These are phyloP conservation scores for Clistopyga incitator DNA, from an alignment of 2,888 invertebrate species.

Conservation along the genomic window DNA sequence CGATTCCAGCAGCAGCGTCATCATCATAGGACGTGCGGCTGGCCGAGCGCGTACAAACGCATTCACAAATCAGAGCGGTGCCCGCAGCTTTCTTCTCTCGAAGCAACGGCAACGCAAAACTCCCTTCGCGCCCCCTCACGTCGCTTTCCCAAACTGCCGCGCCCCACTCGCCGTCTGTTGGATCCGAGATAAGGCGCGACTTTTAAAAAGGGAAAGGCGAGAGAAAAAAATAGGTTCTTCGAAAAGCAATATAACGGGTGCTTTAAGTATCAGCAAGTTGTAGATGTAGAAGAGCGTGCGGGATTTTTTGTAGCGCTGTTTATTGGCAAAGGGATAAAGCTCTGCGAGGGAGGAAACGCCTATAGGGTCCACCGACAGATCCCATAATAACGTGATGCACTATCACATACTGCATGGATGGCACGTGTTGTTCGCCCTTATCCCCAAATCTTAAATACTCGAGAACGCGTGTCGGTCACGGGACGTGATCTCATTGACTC, in stretches of 20 bases:
- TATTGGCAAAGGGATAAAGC: conserved; percentile 51
- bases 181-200: conserved; percentile 62
- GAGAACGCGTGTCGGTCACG: conserved; percentile 78
- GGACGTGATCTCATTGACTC: conserved; percentile 78
- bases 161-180: conserved; percentile 12
- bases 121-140: not conserved
- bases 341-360: conserved; percentile 40
- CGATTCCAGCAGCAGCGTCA: conserved; percentile 30
- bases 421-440: conserved; percentile 81
- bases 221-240: conserved; percentile 50
- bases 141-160: conserved; percentile 1
- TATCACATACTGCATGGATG: conserved; percentile 14
- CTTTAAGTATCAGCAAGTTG: conserved; percentile 9
- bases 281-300: conserved; percentile 19
- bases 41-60: conserved; percentile 64
- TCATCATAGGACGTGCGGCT: conserved; percentile 69
- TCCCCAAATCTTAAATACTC: conserved; percentile 81
- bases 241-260: conserved; percentile 46
- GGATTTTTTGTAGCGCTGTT: conserved; percentile 17
- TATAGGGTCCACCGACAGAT: not conserved
- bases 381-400: conserved; percentile 29
- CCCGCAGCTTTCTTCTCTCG: conserved; percentile 47
- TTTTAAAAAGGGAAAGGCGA: conserved; percentile 37
- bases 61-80: conserved; percentile 63
- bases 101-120: not conserved